A percentile compares a stretch with the other conserved stretches of the same genome.
These are phyloP conservation scores for Nymphalis urticae DNA, from an alignment of 2,888 invertebrate genomes.

Conservation along the genomic window DNA sequence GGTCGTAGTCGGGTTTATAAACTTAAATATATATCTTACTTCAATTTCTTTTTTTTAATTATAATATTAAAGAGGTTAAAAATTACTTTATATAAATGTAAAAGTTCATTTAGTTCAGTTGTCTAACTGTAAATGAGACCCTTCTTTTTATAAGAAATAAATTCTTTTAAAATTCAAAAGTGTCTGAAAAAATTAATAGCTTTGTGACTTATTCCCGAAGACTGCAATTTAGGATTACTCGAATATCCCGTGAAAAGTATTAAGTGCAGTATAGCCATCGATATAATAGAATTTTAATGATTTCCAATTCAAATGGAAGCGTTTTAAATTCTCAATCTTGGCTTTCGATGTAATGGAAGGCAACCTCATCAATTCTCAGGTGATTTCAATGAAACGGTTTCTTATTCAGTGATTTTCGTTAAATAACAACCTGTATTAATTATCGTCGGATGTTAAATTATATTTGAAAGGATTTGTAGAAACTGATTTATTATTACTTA, in stretches of 20 bases:
- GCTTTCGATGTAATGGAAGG: conserved; percentile 36
- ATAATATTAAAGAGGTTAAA: no score
- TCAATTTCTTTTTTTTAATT: no score
- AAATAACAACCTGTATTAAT: conserved; percentile 73
- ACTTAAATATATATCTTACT: no score
- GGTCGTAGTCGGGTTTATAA: no score
- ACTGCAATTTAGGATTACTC: conserved; percentile 17
- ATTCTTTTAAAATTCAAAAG: neutral
- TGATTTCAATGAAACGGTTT: conserved; percentile 68
- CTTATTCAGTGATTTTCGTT: conserved; percentile 65
- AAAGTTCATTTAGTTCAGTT: no score
- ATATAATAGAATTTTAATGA: conserved; percentile 39
- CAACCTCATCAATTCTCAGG: conserved; percentile 62
- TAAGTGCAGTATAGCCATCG: conserved; percentile 20
- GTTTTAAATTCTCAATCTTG: conserved; percentile 38
- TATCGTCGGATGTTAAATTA: conserved; percentile 63
- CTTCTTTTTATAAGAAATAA: neutral
- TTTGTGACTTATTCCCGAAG: neutral
- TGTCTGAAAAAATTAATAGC: neutral
- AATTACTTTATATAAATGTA: no score
- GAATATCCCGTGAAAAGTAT: conserved; percentile 21
- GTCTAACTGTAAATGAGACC: no score
- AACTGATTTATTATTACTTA: conserved; percentile 58
- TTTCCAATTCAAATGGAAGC: conserved; percentile 37
- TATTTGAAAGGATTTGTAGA: conserved; percentile 52